Evolutionary conservation across 2,113 vertebrate genomes (phyloP), one percentile per base, ranked within the genome.

Genomic region (Lathamus discolor): DNA sequence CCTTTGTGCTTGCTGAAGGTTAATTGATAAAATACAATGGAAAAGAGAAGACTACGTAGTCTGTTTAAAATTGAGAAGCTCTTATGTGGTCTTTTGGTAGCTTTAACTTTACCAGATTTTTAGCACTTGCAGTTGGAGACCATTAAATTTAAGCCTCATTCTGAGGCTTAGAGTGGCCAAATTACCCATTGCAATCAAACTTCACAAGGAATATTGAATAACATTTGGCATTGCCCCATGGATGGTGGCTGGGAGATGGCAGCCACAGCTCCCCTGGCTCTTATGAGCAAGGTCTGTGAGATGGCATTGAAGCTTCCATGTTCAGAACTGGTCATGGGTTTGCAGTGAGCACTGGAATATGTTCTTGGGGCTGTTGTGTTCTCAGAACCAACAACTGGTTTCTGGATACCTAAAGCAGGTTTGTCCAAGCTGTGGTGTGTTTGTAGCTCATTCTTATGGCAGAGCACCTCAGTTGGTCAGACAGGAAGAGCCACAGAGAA

Each of bases 11-110:
- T 87, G 63, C 67, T 63, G 69, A 86, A 95, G 90, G 90, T 96
- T 96, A 96, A 96, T 94, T 97, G 95, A 92, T 95, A 95, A 93
- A 92, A 92, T 28, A 92, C 70, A 94, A 73, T 83, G 80, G 73
- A 93, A 95, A 17, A 78, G 43, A 86, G 70, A 87, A 51, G n/a
- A 68, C 33, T 86, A 22, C 64, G 14, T 43, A 27, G 90, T 90
- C 82, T 5, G 4, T 75, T 95, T 74, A 75, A 92, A 84, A 66
- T 12, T 64, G 74, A 92, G 88, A 88, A 54, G 62, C 51, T 67
- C 35, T 78, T 51, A 19, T 29, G 57, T 88, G 84, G 79, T 93
- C 67, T 92, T 18, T 2, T 27, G 39, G 66, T 73, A 29, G 57
- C 55, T 96, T 91, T 86, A 63, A 46, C 63, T 93, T 80, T 55